Conservation (phyloP, 1,140 invertebrate genomes). For the Drosophila orosa region DNA sequence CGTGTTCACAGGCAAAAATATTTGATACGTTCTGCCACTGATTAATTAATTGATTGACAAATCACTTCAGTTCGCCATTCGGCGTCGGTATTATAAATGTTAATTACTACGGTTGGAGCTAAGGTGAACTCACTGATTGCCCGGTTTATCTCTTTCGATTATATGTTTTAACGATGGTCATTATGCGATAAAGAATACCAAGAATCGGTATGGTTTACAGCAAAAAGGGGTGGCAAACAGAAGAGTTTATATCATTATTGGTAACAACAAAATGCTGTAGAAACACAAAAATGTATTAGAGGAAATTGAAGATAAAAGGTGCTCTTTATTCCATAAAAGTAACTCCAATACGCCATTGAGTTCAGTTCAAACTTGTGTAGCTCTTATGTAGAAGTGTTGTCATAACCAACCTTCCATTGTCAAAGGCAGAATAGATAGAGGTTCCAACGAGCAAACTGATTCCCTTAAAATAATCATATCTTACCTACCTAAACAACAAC, state of each 20-base stretch:
- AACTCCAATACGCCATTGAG: not conserved
- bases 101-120: constrained; percentile 9
- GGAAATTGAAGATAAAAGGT: not conserved
- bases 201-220: not conserved
- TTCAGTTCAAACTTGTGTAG: constrained; percentile 2
- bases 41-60: constrained; percentile 54
- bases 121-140: not conserved
- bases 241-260: not conserved
- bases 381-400: not conserved
- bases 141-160: constrained; percentile 5
- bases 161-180: constrained; percentile 15
- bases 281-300: not conserved
- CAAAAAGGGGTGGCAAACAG: not conserved
- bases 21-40: constrained; percentile 27
- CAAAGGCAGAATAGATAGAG: not conserved
- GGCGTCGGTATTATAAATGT: constrained; percentile 9
- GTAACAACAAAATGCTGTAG: not conserved
- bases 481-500: not conserved
- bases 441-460: not conserved
- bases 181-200: constrained; percentile 17
- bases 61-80: constrained; percentile 17
- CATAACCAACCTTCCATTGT: not conserved
- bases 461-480: not conserved
- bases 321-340: not conserved
- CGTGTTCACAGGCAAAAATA: constrained; percentile 10